Percentiles rank a stretch among this genome's conserved stretches.
These are phyloP conservation scores for Phrynocephalus forsythii DNA, from an alignment of 2,797 vertebrate species.

Conservation along the genomic window DNA sequence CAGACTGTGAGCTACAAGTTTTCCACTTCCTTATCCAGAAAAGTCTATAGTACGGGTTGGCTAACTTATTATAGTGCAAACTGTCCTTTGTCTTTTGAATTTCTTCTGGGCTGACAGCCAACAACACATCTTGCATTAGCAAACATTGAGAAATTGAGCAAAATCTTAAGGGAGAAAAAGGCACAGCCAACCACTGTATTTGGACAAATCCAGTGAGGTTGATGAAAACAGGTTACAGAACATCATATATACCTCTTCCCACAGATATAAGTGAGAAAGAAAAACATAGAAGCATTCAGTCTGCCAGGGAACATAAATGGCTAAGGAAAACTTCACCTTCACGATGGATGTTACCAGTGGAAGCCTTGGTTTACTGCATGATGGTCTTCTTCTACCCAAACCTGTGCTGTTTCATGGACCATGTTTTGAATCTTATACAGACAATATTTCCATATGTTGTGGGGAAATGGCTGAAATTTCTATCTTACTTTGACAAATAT, in stretches of 20 bases:
- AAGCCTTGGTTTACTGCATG: background rate
- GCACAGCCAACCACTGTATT: background rate
- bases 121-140: background rate
- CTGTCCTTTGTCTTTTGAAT: background rate
- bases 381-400: background rate
- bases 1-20: background rate
- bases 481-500: background rate
- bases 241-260: background rate
- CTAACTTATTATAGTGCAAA: background rate
- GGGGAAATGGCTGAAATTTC: background rate
- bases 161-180: background rate
- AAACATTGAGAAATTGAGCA: slow-evolving; percentile 7
- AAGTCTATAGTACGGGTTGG: background rate
- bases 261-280: background rate
- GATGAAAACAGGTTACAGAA: background rate
- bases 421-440: background rate
- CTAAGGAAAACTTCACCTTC: background rate
- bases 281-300: background rate
- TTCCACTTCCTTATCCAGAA: slow-evolving; percentile 22
- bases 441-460: background rate
- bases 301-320: background rate
- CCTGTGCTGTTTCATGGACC: background rate
- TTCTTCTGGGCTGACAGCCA: background rate
- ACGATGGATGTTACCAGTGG: background rate
- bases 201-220: background rate